A percentile compares a stretch with the other conserved stretches of the same genome.
Evolutionary conservation across 1,140 invertebrate species (phyloP).

Genomic region (Oscheius sp.): DNA sequence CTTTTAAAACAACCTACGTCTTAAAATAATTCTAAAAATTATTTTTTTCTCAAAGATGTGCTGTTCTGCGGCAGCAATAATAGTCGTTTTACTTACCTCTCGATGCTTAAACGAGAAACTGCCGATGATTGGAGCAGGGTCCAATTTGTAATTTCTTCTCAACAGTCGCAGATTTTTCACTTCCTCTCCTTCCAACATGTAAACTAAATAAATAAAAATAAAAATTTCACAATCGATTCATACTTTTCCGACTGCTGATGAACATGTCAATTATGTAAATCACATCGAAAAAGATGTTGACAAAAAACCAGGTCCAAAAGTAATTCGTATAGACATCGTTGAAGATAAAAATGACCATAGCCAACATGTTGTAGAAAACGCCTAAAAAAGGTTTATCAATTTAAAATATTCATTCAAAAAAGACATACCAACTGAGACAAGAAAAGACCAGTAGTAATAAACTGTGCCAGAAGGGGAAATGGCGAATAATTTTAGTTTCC

Average conservation of each 20-base stretch:
- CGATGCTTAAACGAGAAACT: not conserved
- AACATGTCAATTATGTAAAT: conserved; percentile 13
- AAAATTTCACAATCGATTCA: not conserved
- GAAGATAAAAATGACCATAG: conserved; percentile 37
- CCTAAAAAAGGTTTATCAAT: not conserved
- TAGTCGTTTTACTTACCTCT: not conserved
- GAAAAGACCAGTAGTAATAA: conserved; percentile 14
- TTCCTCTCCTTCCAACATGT: conserved; percentile 8
- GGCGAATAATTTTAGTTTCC: not conserved
- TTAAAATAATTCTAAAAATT: too few species aligned
- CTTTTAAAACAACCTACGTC: too few species aligned
- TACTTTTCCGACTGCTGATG: conserved; percentile 2
- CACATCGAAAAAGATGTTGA: conserved; percentile 8
- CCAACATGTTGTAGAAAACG: conserved; percentile 21
- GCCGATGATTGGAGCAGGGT: not conserved
- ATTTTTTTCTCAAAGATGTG: too few species aligned
- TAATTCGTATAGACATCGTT: conserved; percentile 18
- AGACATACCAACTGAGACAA: conserved; percentile 5
- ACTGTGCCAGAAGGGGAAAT: not conserved
- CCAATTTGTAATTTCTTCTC: not conserved
- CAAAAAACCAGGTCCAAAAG: conserved; percentile 11
- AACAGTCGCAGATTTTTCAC: not conserved
- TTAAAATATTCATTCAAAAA: not conserved
- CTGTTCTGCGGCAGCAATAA: too few species aligned
- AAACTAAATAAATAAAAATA: conserved; percentile 8